A percentile compares a stretch with the other conserved stretches of the same genome.
phyloP scores from a whole-genome alignment of 2,797 vertebrate species.

The Spondyliosoma cantharus region DNA sequence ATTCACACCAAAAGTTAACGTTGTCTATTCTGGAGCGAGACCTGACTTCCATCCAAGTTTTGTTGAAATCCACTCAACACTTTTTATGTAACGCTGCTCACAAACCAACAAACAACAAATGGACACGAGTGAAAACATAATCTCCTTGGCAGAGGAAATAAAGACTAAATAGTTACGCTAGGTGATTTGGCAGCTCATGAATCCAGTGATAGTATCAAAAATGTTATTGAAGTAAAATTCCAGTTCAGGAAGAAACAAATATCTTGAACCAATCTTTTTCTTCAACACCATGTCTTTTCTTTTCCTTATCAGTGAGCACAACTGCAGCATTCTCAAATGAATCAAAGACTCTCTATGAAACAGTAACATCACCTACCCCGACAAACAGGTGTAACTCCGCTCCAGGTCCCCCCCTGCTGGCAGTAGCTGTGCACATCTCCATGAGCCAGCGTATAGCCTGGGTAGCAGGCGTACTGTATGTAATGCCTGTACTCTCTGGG shows the following conservation, averaged over 20 bases:
- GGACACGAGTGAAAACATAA: too few relatives aligned
- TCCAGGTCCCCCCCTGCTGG: slow-evolving; percentile 78
- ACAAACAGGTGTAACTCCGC: slow-evolving; percentile 80
- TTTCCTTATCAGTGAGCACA: neutral
- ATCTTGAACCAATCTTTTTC: too few relatives aligned
- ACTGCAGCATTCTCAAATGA: neutral
- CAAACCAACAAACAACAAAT: too few relatives aligned
- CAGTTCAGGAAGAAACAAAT: neutral
- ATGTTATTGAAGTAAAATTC: neutral
- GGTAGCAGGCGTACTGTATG: slow-evolving; percentile 81
- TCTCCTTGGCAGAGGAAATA: too few relatives aligned
- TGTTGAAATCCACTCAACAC: too few relatives aligned
- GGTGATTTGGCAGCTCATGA: neutral
- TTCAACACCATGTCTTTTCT: too few relatives aligned
- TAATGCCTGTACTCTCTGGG: slow-evolving; percentile 75
- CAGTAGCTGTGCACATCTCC: slow-evolving; percentile 81
- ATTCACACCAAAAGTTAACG: too few relatives aligned
- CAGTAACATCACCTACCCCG: slow-evolving; percentile 63
- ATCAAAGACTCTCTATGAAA: neutral
- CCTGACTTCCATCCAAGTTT: too few relatives aligned
- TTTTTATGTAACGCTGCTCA: too few relatives aligned
- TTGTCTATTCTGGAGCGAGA: too few relatives aligned
- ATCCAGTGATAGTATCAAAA: neutral
- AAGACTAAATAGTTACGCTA: too few relatives aligned
- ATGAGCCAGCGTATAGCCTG: slow-evolving; percentile 78